Conservation (phyloP, 2,888 invertebrate species). For the Sericinus montela region DNA sequence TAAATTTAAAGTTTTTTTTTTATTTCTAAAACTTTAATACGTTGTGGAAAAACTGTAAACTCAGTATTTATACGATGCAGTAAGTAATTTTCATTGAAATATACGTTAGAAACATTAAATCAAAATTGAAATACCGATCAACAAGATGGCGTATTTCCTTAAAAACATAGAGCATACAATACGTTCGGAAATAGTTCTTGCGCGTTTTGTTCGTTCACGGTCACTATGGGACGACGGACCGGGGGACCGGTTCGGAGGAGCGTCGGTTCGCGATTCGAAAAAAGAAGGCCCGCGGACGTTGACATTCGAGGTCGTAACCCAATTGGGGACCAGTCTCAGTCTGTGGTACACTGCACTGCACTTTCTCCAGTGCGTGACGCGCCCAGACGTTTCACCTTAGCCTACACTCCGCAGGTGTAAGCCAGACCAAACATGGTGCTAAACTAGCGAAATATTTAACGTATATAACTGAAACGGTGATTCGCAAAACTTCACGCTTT, state of each 20-base stretch:
- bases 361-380: constrained; percentile 74
- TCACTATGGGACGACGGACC: constrained; percentile 27
- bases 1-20: no score
- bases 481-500: constrained; percentile 4
- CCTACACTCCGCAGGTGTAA: constrained; percentile 36
- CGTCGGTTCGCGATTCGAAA: constrained; percentile 38
- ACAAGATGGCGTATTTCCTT: no score
- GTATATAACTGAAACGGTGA: constrained; percentile 5
- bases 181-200: constrained; percentile 19
- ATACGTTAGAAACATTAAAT: no score
- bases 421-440: constrained; percentile 30
- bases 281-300: constrained; percentile 55
- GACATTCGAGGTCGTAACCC: constrained; percentile 73
- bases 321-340: constrained; percentile 69
- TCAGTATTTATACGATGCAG: no score
- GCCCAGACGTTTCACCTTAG: constrained; percentile 58
- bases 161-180: constrained; percentile 14
- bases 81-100: no score
- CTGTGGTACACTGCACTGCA: constrained; percentile 72
- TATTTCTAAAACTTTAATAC: no score
- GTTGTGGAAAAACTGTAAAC: no score
- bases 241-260: constrained; percentile 41
- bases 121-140: no score
- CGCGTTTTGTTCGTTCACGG: constrained; percentile 23
- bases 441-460: constrained; percentile 40